phyloP scores from a whole-genome alignment of 2,113 vertebrate genomes.

The Pampusana beccarii region DNA sequence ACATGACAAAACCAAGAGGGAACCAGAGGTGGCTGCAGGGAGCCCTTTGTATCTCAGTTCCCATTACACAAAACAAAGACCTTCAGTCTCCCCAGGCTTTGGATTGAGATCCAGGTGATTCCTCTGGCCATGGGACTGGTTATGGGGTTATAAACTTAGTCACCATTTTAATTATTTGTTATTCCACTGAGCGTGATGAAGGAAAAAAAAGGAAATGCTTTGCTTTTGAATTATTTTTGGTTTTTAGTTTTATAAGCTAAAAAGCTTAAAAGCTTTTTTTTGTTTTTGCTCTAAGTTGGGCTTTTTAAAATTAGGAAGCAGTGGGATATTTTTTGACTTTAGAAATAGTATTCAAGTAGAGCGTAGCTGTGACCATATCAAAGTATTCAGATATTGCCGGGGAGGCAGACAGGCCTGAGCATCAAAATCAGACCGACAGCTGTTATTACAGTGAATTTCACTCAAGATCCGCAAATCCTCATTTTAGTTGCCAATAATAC shows the following conservation, averaged over 20 bases:
- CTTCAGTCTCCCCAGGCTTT: fast-evolving
- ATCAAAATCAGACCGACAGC: conserved; percentile 44
- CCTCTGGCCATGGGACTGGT: fast-evolving
- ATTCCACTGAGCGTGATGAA: neutral
- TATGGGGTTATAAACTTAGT: neutral
- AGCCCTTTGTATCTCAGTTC: neutral
- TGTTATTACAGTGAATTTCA: neutral
- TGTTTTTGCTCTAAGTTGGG: neutral
- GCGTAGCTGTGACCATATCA: conserved; percentile 44
- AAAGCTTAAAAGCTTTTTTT: neutral
- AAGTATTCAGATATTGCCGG: conserved; percentile 1
- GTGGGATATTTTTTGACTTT: neutral
- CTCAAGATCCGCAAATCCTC: neutral
- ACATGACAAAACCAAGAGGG: neutral
- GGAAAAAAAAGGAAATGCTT: neutral
- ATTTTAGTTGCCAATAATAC: conserved; percentile 32
- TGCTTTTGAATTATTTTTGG: neutral
- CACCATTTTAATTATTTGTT: neutral
- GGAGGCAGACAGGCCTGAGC: neutral
- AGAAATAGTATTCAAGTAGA: neutral
- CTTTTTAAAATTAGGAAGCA: neutral
- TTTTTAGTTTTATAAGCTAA: neutral
- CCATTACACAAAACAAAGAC: fast-evolving
- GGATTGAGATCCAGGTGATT: neutral
- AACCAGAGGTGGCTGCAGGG: neutral